These are phyloP conservation scores for Gambusia yucatana DNA, from an alignment of 2,797 vertebrate species.

Conservation along the genomic window DNA sequence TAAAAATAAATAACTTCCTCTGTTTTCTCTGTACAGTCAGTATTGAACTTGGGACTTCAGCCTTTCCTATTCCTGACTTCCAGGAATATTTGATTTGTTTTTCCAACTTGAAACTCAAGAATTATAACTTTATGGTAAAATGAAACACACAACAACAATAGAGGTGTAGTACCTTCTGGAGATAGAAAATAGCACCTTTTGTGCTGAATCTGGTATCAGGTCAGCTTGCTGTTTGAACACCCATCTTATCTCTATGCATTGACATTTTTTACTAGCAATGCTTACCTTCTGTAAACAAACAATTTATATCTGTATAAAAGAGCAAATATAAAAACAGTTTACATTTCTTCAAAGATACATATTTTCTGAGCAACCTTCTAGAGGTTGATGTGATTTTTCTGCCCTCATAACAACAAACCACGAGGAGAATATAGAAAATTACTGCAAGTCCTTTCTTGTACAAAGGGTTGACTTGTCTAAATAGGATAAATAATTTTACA, in stretches of 20 bases:
- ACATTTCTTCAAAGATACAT: not conserved
- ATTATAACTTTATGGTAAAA: not conserved
- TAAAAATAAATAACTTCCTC: not conserved
- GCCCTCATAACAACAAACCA: not conserved
- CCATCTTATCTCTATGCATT: not conserved
- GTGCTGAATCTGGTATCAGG: not conserved
- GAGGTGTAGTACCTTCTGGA: not conserved
- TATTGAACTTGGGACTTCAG: not conserved
- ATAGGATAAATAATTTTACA: not conserved
- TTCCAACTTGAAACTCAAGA: not conserved
- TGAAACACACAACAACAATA: not conserved
- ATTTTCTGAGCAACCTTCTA: not conserved
- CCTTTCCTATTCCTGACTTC: not conserved
- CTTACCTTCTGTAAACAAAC: not conserved
- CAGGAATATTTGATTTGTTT: not conserved
- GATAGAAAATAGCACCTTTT: not conserved
- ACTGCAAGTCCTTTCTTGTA: not conserved
- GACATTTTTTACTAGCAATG: not conserved
- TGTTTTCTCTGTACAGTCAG: not conserved
- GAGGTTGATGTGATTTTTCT: not conserved
- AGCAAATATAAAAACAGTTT: not conserved
- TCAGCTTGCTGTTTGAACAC: not conserved
- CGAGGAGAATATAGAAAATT: not conserved
- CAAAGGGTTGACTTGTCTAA: not conserved
- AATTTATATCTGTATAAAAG: not conserved